A percentile compares a stretch with the other conserved stretches of the same genome.
phyloP scores from a whole-genome alignment of 37 sponge, comb jelly and placozoan species.

The Agelas oroides region DNA sequence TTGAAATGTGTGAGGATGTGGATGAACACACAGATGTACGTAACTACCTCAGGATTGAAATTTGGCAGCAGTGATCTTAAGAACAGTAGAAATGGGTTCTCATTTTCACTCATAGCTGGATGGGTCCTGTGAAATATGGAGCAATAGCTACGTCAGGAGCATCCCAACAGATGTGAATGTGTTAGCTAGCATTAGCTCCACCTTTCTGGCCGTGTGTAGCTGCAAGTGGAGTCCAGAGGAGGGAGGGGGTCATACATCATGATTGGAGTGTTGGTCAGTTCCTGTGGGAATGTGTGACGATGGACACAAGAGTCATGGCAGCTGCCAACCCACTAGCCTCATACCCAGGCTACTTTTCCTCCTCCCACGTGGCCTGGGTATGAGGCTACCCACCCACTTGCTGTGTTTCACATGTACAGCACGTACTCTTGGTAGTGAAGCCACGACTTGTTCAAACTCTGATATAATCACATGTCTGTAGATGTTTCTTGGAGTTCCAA shows the following conservation, averaged over 20 bases:
- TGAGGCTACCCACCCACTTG: too few species aligned
- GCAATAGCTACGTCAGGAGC: neutral
- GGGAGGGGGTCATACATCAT: conserved; percentile 89
- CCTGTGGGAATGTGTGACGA: too few species aligned
- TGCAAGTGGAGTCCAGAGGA: conserved; percentile 63
- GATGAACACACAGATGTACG: too few species aligned
- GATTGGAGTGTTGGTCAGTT: conserved; percentile 60
- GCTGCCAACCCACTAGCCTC: conserved; percentile 21
- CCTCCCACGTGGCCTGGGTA: too few species aligned
- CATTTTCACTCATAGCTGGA: conserved; percentile 7
- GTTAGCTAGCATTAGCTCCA: too few species aligned
- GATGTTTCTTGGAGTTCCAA: conserved; percentile 84
- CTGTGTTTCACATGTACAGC: too few species aligned
- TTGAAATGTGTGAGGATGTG: too few species aligned
- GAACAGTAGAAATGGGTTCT: conserved; percentile 70
- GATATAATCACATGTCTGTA: conserved; percentile 87
- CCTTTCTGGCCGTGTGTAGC: conserved; percentile 68
- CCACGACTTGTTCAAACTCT: conserved; percentile 61
- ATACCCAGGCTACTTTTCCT: too few species aligned
- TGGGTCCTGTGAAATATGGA: neutral
- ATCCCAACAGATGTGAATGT: neutral
- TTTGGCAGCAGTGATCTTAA: conserved; percentile 80
- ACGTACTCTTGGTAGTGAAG: conserved; percentile 69
- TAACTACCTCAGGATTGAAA: conserved; percentile 70
- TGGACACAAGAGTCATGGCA: neutral